Evolutionary conservation across 2,888 invertebrate genomes (phyloP).

Genomic region (Hetaerina titia): DNA sequence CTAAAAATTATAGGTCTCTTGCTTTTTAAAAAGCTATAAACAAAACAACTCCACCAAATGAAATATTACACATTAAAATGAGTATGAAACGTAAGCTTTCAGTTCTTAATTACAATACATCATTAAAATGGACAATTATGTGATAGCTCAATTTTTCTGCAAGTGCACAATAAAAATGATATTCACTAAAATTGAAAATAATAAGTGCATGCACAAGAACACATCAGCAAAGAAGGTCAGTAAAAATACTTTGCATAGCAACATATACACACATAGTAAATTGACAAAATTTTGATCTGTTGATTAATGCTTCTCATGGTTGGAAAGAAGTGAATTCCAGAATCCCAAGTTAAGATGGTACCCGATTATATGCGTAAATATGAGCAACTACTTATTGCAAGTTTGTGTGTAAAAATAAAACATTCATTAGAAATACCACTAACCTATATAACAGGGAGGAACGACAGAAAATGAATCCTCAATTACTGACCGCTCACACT

Average conservation of each 20-base stretch:
- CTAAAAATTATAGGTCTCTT: not conserved
- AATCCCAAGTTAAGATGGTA: not conserved
- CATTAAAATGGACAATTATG: not conserved
- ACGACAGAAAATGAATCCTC: no score
- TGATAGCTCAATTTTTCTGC: not conserved
- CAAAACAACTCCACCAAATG: no score
- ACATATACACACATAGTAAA: not conserved
- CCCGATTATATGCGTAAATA: not conserved
- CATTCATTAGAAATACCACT: no score
- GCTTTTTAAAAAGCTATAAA: not conserved
- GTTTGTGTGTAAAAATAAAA: no score
- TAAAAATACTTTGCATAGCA: not conserved
- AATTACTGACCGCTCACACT: no score
- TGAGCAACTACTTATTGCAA: not conserved
- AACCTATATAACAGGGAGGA: no score
- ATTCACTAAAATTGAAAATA: not conserved
- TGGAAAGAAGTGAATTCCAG: not conserved
- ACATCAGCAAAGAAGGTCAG: not conserved
- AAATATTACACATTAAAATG: not conserved
- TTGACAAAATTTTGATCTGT: not conserved
- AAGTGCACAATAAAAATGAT: not conserved
- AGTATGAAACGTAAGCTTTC: not conserved
- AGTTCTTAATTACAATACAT: no score
- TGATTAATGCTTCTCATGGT: slow-evolving; percentile 23
- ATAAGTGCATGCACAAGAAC: not conserved